Evolutionary conservation across 1,140 invertebrate species (phyloP).

Genomic region (Spodoptera frugiperda): DNA sequence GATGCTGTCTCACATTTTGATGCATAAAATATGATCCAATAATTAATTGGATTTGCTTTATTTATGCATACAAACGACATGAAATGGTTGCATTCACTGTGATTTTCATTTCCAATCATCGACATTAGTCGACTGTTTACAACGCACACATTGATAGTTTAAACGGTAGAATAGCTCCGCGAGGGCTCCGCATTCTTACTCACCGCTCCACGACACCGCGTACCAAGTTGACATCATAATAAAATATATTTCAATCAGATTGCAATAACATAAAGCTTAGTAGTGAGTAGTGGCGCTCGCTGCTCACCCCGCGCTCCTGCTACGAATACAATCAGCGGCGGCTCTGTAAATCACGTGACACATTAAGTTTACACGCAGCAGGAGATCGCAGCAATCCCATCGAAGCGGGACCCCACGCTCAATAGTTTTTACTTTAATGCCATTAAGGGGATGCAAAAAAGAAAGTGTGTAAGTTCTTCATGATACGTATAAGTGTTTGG

Average conservation of each 20-base stretch:
- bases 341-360: conserved; percentile 18
- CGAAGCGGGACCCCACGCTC: conserved; percentile 12
- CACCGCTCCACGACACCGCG: background rate
- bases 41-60: conserved; percentile 10
- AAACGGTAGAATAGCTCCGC: background rate
- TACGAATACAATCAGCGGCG: conserved; percentile 15
- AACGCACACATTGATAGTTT: background rate
- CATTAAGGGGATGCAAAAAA: conserved; percentile 26
- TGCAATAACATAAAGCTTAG: conserved; percentile 25
- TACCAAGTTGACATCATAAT: conserved; percentile 6
- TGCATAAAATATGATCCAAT: conserved; percentile 1
- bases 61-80: background rate
- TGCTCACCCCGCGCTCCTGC: background rate
- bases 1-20: background rate
- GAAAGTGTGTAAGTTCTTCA: conserved; percentile 15
- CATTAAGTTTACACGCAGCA: conserved; percentile 34
- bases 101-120: too few species aligned
- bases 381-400: conserved; percentile 29
- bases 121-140: too few species aligned
- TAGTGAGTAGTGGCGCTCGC: background rate
- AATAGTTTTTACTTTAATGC: conserved; percentile 36
- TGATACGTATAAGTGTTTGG: conserved; percentile 19
- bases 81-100: too few species aligned
- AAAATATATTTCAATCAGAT: conserved; percentile 21
- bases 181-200: background rate